A percentile compares a stretch with the other conserved stretches of the same genome.
Evolutionary conservation across 2,797 vertebrate species (phyloP).

Genomic region (Coluber constrictor): DNA sequence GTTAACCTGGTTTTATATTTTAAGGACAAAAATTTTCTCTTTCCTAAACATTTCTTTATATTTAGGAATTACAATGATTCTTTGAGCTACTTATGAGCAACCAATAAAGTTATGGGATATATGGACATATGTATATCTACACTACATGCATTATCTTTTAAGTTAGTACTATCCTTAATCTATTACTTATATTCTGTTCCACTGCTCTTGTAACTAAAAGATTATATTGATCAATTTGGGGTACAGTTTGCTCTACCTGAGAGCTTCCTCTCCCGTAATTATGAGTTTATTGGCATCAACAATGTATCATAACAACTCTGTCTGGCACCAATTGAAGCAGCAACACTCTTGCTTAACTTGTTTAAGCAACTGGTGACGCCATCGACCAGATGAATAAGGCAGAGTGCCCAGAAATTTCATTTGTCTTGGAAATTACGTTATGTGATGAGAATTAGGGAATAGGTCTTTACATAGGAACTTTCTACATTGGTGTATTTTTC

Average conservation of each 20-base stretch:
- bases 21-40: background rate
- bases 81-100: background rate
- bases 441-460: background rate
- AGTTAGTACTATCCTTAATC: background rate
- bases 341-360: background rate
- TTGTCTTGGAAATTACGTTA: background rate
- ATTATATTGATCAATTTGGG: background rate
- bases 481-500: background rate
- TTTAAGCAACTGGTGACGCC: background rate
- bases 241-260: background rate
- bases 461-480: background rate
- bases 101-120: background rate
- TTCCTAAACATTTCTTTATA: background rate
- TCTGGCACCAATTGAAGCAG: background rate
- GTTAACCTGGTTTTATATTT: background rate
- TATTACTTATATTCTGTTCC: background rate
- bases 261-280: background rate
- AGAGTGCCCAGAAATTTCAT: background rate
- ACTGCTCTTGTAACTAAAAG: background rate
- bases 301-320: background rate
- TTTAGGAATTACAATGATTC: background rate
- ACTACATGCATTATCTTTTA: background rate
- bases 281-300: background rate
- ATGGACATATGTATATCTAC: background rate
- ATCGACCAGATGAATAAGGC: background rate